Base-by-base conservation (phyloP, 2,888 invertebrate species). In the Eupithecia abbreviata region DNA sequence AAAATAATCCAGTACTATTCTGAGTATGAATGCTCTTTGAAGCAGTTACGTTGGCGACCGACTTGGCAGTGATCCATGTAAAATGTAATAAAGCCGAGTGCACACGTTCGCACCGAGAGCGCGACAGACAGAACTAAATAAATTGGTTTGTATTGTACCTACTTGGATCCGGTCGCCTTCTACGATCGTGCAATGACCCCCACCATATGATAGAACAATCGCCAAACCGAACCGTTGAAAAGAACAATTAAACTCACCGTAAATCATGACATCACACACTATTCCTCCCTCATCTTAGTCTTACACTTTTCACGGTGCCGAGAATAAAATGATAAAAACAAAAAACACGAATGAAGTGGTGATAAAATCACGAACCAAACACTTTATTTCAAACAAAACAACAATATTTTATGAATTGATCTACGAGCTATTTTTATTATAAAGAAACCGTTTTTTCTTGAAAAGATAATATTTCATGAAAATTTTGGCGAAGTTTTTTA, bases 11-110 rank as follows among this genome's bases (percentile, higher is more conserved):
- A 72, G 66, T 74, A 77, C 77, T 83, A 83, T 81, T 84, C 80
- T 71, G 72, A 79, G 77, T 77, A 77, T 76, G 72, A 81, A 82
- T 82, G 80, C 76, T 78, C 76, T 51, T 73, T 71, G 68, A 62
- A 71, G 78, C 79, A 67, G 78, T 82, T 84, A 81, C 81, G 79
- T 77, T 74, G 79, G 80, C 89, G 90, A 89, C 91, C 92, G 90
- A 92, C 89, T 93, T 94, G 94, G 94, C 94, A 92, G 80, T 86
- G 85, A 88, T 92, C 94, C 94, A 94, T 90, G 82, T 84, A 85
- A 85, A 94, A 94, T 90, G 82, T 84, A 85, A 85, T 84, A 83
- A 83, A 78, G 77, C 72, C 75, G 84, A 79, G 81, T 80, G 84
- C 81, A 80, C 80, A 83, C 86, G 84, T 85, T 74, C 81, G 84